Base-by-base conservation (phyloP, 2,113 vertebrate species). In the Plotosus lineatus region DNA sequence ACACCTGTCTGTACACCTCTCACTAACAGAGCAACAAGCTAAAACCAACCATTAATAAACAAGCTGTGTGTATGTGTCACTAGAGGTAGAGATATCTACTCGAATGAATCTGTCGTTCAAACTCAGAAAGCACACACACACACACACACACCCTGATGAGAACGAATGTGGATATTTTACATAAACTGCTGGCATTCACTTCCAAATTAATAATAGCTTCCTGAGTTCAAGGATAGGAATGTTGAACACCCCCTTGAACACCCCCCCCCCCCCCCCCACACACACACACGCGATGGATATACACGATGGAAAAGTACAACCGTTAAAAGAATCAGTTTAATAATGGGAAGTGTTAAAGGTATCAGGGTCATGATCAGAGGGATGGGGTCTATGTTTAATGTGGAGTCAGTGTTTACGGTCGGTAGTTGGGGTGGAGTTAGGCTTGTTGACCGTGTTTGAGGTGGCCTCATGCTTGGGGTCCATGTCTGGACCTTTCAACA, bases 121-220 rank as follows among this genome's bases (percentile, higher is more conserved):
- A 1, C n/a, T 61, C 31, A 61, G 33, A 1, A 31, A 33, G 6
- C 21, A 6, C 1, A 46, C 44, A 46, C 3, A 46, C 17, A 53
- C 50, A 53, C 14, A 53, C 50, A 51, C 50, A 55, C 2, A 28
- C 23, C 17, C 12, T 19, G 36, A 76, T n/a, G 28, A 42, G 51
- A 60, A 60, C 61, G 56, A 61, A 60, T 28, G 75, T 46, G 40
- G 40, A 31, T 61, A 55, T 21, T 40, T 21, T n/a, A 38, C 11
- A 26, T 1, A 9, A 51, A 50, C 58, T 77, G 11, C 58, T n/a
- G 60, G 31, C 26, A 23, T 65, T 65, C 58, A 36, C n/a, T 15
- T 76, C 53, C n/a, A 31, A 21, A 46, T 46, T 78, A 78, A 78
- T 40, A 66, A 51, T 78, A 78, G 46, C 44, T n/a, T 75, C 4